Base-by-base conservation (phyloP, 2,888 invertebrate species). In the Caenorhabditis sp. region DNA sequence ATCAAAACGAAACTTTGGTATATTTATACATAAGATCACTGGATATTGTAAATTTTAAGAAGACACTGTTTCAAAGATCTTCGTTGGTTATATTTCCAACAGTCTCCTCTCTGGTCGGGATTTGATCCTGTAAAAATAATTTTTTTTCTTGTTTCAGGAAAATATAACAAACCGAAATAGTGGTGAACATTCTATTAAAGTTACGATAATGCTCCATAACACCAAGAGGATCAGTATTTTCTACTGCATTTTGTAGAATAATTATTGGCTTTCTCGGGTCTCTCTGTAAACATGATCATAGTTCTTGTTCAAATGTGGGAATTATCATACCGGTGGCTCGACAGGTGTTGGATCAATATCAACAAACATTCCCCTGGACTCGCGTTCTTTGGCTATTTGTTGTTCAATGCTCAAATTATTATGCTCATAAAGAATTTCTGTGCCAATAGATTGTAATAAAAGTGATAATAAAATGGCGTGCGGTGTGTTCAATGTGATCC, bases 41-140 rank as follows among this genome's bases (percentile, higher is more conserved):
- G 17, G 17, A 8, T n/a, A 50, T 50, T 50, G 50, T 17, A 19
- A 21, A 5, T 53, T 91, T 77, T 43, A 43, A 14, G 14, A 31
- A 10, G 4, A 4, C 2, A 43, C 14, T 43, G 6, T 10, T 43
- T 43, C 17, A 43, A 43, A 91, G 88, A 84, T 96, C 96, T 84
- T 95, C 96, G 88, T 97, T 96, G 3, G 95, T 95, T 81, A 97
- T 95, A 60, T 94, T 94, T 89, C 95, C 94, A 88, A 96, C 97
- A 19, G 78, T 75, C 27, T 82, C 81, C 53, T 84, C 76, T 37
- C 81, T 69, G 31, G 77, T 79, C 12, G 84, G 83, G 73, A 84
- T 79, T 62, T 72, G 77, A 53, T 84, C 80, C 83, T 83, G 23
- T 3, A 53, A 53, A 53, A 53, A 69, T n/a, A 65, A 80, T 71